These are phyloP conservation scores for Pluvialis apricaria DNA, from an alignment of 2,113 vertebrate species.

Conservation along the genomic window DNA sequence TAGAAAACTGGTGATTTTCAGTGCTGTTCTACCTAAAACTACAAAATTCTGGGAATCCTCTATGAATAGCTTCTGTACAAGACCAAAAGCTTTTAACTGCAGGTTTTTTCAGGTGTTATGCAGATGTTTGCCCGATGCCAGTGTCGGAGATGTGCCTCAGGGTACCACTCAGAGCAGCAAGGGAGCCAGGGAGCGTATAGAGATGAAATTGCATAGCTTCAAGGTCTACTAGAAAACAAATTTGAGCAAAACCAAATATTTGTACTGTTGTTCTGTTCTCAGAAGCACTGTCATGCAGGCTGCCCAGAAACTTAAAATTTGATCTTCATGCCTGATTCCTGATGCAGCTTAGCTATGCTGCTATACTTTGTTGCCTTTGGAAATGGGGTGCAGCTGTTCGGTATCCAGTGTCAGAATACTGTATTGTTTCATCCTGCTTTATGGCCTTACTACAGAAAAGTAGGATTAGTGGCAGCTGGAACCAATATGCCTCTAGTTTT, in stretches of 20 bases:
- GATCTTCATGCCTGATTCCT: neutral
- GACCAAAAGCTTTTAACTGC: neutral
- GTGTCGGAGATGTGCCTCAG: neutral
- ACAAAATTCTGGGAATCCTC: neutral
- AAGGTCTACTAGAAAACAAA: neutral
- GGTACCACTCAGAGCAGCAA: neutral
- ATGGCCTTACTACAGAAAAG: neutral
- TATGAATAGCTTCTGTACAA: neutral
- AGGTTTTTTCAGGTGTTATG: neutral
- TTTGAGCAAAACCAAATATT: neutral
- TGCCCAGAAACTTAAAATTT: neutral
- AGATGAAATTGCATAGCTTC: neutral
- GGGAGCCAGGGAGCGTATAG: neutral
- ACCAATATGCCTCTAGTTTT: neutral
- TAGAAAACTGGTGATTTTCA: neutral
- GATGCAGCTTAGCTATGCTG: neutral
- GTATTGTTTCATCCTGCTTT: neutral
- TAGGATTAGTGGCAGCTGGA: slow-evolving; percentile 18
- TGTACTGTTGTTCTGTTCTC: neutral
- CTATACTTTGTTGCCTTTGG: neutral
- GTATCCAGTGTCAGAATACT: neutral
- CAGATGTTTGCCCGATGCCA: neutral
- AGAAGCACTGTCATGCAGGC: neutral
- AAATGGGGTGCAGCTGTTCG: slow-evolving; percentile 24
- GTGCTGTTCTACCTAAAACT: neutral